Base-by-base conservation (phyloP, 2,888 invertebrate species). In the Onchidella celtica region DNA sequence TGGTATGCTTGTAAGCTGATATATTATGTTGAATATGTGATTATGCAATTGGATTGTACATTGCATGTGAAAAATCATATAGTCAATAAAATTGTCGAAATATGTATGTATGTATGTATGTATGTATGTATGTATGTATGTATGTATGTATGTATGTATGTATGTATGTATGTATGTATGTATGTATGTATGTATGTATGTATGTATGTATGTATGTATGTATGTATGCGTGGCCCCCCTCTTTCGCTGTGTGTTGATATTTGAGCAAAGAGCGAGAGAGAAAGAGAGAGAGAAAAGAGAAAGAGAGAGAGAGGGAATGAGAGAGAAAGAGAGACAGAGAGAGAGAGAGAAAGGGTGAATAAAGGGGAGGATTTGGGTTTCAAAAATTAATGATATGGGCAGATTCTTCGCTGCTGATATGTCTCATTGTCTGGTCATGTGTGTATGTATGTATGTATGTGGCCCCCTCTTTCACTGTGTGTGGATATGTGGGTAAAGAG, bases 81-180 rank as follows among this genome's bases (percentile, higher is more conserved):
- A n/a, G n/a, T n/a, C n/a, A n/a, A n/a, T n/a, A n/a, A n/a, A n/a
- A n/a, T n/a, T n/a, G n/a, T n/a, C n/a, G n/a, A n/a, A n/a, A 63
- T 63, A 63, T n/a, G n/a, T 6, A 9, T 61, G n/a, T 61, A n/a
- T 61, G 27, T 61, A 61, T 68, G 36, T 68, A n/a, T 70, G 24
- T 70, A 36, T 70, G 32, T 36, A 40, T 70, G 47, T 70, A 24
- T 70, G 24, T 40, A 40, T 70, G 24, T 36, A 40, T 70, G 24
- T 40, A 70, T 70, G 27, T 70, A 70, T 74, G 27, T 59, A 59
- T 74, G 27, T 59, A 59, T 59, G 32, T 59, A 74, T 74, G 27
- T 74, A 32, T 59, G 24, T 57, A 27, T 55, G 27, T 57, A 55
- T 74, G 40, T 3, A 57, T 57, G 24, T 17, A 27, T 24, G 24